A percentile compares a stretch with the other conserved stretches of the same genome.
phyloP scores from a whole-genome alignment of 1,140 invertebrate species.

The Belonocnema kinseyi region DNA sequence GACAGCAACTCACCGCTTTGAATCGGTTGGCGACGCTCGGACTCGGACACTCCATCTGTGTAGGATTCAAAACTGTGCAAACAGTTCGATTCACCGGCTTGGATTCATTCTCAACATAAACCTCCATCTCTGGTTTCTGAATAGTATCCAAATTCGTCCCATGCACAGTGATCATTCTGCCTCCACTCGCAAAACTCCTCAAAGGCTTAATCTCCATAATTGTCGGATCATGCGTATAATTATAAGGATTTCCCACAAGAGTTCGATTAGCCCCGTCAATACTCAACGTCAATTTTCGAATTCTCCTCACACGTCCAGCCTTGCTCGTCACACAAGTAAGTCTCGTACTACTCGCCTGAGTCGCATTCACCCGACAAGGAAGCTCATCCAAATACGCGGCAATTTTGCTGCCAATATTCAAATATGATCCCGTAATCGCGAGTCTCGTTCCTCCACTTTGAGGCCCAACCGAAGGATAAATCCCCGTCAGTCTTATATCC shows the following conservation, averaged over 20 bases:
- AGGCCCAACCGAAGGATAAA: slow-evolving; percentile 92
- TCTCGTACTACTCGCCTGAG: slow-evolving; percentile 91
- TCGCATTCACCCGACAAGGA: slow-evolving; percentile 90
- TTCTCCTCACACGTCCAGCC: slow-evolving; percentile 76
- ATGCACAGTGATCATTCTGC: slow-evolving; percentile 93
- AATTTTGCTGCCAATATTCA: slow-evolving; percentile 95
- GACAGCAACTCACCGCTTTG: slow-evolving; percentile 32
- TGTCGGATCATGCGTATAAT: slow-evolving; percentile 94
- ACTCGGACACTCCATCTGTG: slow-evolving; percentile 96
- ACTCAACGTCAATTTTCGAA: slow-evolving; percentile 82
- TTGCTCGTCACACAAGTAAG: slow-evolving; percentile 91
- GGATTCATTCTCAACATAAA: slow-evolving; percentile 83
- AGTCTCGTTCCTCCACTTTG: slow-evolving; percentile 95
- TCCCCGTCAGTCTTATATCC: slow-evolving; percentile 86
- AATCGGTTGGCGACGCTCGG: slow-evolving; percentile 80
- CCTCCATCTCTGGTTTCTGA: slow-evolving; percentile 92
- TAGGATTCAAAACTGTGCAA: slow-evolving; percentile 90
- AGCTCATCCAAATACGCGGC: slow-evolving; percentile 92
- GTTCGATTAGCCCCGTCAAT: slow-evolving; percentile 91
- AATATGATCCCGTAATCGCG: slow-evolving; percentile 91
- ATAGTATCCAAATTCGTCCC: slow-evolving; percentile 94
- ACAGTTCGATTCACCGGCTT: slow-evolving; percentile 86
- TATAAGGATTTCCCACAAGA: slow-evolving; percentile 83
- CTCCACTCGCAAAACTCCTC: slow-evolving; percentile 92
- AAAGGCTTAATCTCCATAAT: slow-evolving; percentile 94